Conservation (phyloP, 2,888 invertebrate genomes). For the Seira ritae region DNA sequence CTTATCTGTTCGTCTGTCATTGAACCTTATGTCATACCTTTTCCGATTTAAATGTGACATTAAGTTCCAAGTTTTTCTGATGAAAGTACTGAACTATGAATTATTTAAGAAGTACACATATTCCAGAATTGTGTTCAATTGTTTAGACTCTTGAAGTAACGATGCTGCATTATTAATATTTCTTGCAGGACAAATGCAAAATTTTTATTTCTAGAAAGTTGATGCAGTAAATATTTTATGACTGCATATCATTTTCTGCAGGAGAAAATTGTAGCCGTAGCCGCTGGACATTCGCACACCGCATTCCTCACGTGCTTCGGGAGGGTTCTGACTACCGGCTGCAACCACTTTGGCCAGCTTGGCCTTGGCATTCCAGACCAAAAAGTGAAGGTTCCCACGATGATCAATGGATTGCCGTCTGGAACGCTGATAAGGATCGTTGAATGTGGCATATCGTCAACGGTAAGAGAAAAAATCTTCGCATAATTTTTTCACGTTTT, state of each 20-base stretch:
- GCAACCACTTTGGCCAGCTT: constrained; percentile 92
- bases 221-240: constrained; percentile 17
- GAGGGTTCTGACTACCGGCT: constrained; percentile 88
- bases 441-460: constrained; percentile 69
- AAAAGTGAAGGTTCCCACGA: constrained; percentile 73
- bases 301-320: constrained; percentile 88
- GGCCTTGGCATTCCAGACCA: constrained; percentile 82
- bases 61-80: background rate
- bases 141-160: too few species aligned
- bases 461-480: constrained; percentile 64
- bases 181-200: background rate
- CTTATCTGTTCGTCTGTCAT: too few species aligned
- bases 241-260: constrained; percentile 71
- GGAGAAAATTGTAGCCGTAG: constrained; percentile 82
- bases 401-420: constrained; percentile 58
- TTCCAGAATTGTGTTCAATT: background rate
- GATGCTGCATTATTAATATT: constrained; percentile 7
- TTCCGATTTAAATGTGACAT: background rate
- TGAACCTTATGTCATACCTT: too few species aligned
- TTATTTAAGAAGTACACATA: background rate
- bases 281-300: constrained; percentile 94
- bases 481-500: too few species aligned
- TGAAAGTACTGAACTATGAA: too few species aligned
- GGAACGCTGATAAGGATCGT: constrained; percentile 67
- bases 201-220: background rate